Conservation (phyloP, 2,797 vertebrate genomes). For the Acrossocheilus wenchowensis region DNA sequence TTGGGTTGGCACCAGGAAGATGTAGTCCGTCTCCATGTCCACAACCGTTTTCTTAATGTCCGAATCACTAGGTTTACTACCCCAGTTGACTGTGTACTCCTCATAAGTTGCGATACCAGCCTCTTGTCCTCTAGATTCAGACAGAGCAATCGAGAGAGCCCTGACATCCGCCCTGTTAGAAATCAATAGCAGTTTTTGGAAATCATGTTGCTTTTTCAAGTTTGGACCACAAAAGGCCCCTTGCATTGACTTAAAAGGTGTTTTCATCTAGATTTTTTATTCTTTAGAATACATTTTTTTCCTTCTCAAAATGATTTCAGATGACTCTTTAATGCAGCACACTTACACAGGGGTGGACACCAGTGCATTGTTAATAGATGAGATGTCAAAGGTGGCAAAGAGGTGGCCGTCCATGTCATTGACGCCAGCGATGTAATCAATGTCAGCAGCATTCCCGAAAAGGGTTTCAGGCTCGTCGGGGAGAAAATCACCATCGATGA, state of each 20-base stretch:
- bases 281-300: neutral
- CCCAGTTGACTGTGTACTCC: conserved; percentile 82
- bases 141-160: conserved; percentile 76
- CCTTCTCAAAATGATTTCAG: too few relatives aligned
- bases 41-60: conserved; percentile 85
- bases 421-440: conserved; percentile 86
- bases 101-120: conserved; percentile 71
- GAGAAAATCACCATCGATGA: conserved; percentile 91
- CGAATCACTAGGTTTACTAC: conserved; percentile 67
- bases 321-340: neutral
- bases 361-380: conserved; percentile 77
- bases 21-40: conserved; percentile 82
- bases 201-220: neutral
- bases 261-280: neutral
- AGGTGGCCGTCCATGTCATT: conserved; percentile 94
- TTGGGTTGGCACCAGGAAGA: conserved; percentile 89
- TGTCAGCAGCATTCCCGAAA: conserved; percentile 84
- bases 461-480: conserved; percentile 82
- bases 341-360: conserved; percentile 77
- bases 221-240: neutral
- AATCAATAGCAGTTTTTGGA: neutral
- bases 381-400: conserved; percentile 83
- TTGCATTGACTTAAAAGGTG: neutral
- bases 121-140: conserved; percentile 72
- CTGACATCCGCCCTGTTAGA: conserved; percentile 77